Conservation (phyloP, 2,113 vertebrate species). For the Cercopithecus mona region DNA sequence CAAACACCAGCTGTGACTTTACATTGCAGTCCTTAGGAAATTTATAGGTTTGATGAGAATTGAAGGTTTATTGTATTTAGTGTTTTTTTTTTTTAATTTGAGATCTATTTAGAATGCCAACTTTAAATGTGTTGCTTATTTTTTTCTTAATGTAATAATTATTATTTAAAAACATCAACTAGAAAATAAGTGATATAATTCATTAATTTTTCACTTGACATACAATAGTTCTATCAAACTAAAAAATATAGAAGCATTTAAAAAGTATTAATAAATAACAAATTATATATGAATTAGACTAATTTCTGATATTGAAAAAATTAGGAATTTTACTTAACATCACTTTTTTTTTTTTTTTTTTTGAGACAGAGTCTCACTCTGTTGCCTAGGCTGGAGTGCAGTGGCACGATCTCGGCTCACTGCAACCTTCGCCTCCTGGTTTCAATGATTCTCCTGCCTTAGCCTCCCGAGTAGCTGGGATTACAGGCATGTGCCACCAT, state of each 20-base stretch:
- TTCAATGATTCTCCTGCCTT: no score
- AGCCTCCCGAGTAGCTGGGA: no score
- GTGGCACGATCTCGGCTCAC: no score
- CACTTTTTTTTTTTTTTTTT: not conserved
- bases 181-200: not conserved
- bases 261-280: slow-evolving; percentile 5
- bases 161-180: not conserved
- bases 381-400: no score
- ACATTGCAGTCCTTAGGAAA: not conserved
- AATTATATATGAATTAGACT: not conserved
- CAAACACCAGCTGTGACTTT: not conserved
- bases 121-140: not conserved
- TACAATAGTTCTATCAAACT: not conserved
- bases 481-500: no score
- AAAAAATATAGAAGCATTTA: not conserved
- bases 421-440: no score
- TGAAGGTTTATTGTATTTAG: not conserved
- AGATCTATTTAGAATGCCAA: not conserved
- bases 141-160: not conserved
- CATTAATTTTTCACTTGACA: not conserved
- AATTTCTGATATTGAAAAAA: not conserved
- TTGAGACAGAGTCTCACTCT: no score
- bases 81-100: not conserved
- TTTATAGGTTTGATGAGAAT: not conserved
- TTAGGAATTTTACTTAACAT: not conserved